Evolutionary conservation across 2,888 invertebrate species (phyloP).

Genomic region (Pseudococcus jackbeardsleyi): DNA sequence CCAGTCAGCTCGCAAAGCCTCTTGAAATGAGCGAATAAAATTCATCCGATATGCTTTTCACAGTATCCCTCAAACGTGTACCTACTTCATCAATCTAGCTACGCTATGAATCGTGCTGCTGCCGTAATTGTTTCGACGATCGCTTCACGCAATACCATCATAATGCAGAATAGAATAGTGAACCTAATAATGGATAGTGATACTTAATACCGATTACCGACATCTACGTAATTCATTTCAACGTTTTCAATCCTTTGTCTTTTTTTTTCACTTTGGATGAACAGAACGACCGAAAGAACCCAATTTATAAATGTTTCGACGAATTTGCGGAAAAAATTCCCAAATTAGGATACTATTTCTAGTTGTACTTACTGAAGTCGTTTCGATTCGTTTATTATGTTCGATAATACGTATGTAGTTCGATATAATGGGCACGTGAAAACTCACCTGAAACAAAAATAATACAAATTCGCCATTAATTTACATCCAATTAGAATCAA

Average conservation of each 20-base stretch:
- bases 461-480: neutral
- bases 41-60: slow-evolving; percentile 23
- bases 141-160: neutral
- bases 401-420: neutral
- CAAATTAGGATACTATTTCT: no score
- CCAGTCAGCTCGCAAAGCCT: neutral
- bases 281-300: no score
- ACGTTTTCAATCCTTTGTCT: neutral
- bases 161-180: neutral
- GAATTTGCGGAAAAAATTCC: no score
- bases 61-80: slow-evolving; percentile 2
- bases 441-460: neutral
- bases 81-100: slow-evolving; percentile 2
- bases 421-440: neutral
- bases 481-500: neutral
- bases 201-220: neutral
- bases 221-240: no score
- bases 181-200: neutral
- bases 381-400: neutral
- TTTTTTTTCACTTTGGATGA: neutral
- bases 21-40: slow-evolving; percentile 5
- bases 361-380: neutral
- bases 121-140: neutral
- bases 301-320: neutral
- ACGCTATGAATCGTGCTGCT: neutral